Conservation (phyloP, 2,888 invertebrate species). For the Unio delphinus region DNA sequence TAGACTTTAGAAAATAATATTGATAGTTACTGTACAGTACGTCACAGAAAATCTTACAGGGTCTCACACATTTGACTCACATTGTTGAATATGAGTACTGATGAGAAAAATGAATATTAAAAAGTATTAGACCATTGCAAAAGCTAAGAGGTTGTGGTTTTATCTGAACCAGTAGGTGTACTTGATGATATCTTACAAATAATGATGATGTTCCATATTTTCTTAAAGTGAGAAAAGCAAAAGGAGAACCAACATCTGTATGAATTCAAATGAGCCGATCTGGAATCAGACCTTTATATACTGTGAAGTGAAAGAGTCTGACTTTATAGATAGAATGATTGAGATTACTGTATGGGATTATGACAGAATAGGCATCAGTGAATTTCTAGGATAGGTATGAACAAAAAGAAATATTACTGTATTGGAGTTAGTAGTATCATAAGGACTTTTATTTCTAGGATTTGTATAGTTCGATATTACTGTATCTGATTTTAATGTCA, state of each 20-base stretch:
- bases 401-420: background rate
- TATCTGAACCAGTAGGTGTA: too few species aligned
- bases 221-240: conserved; percentile 91
- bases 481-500: too few species aligned
- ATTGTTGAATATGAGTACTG: too few species aligned
- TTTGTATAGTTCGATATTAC: background rate
- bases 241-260: conserved; percentile 93
- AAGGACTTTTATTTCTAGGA: too few species aligned
- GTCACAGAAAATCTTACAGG: too few species aligned
- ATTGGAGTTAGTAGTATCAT: too few species aligned
- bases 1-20: too few species aligned
- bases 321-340: conserved; percentile 88
- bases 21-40: too few species aligned
- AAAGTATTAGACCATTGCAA: too few species aligned
- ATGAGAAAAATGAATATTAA: too few species aligned
- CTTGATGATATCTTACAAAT: background rate
- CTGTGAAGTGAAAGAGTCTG: conserved; percentile 88
- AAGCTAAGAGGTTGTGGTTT: too few species aligned
- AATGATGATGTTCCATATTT: background rate
- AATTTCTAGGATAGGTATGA: conserved; percentile 92
- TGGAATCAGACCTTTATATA: conserved; percentile 99
- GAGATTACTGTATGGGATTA: conserved; percentile 99
- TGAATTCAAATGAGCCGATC: conserved; percentile 93
- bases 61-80: too few species aligned
- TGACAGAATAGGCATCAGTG: conserved; percentile 88